These are phyloP conservation scores for Cryptoblepharus egeriae DNA, from an alignment of 2,797 vertebrate genomes.

Conservation along the genomic window DNA sequence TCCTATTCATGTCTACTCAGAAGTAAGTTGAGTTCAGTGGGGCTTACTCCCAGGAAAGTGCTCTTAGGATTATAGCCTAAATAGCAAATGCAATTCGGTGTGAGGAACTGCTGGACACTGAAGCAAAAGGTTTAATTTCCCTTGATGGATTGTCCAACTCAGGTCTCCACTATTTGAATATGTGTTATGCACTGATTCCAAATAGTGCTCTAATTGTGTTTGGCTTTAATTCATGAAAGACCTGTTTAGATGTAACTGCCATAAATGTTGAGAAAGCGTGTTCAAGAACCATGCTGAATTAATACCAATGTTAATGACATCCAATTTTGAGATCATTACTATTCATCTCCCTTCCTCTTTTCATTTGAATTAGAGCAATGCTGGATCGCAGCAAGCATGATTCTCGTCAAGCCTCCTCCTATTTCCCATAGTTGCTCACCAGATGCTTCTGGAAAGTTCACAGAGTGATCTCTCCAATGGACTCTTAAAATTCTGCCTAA, in stretches of 20 bases:
- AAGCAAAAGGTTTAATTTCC: background rate
- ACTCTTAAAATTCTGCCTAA: too few species aligned
- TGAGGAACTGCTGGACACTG: too few species aligned
- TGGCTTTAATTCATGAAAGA: background rate
- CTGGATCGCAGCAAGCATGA: background rate
- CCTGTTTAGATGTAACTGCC: background rate
- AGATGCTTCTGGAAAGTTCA: too few species aligned
- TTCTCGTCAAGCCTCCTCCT: background rate
- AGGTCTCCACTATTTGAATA: background rate
- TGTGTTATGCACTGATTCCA: background rate
- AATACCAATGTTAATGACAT: background rate
- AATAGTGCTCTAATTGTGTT: background rate
- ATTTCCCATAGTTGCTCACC: background rate
- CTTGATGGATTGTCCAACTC: background rate
- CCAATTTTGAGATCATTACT: background rate
- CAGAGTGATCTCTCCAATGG: too few species aligned
- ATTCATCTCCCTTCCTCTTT: background rate
- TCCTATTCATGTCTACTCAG: too few species aligned
- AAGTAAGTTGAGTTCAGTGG: too few species aligned
- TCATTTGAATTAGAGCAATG: background rate
- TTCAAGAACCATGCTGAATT: background rate
- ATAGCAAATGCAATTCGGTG: too few species aligned
- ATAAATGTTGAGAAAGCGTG: background rate
- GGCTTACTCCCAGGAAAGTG: too few species aligned
- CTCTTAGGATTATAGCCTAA: too few species aligned